Base-by-base conservation (phyloP, 53 echinoderm and acorn worm genomes). In the Holothuria scabra region DNA sequence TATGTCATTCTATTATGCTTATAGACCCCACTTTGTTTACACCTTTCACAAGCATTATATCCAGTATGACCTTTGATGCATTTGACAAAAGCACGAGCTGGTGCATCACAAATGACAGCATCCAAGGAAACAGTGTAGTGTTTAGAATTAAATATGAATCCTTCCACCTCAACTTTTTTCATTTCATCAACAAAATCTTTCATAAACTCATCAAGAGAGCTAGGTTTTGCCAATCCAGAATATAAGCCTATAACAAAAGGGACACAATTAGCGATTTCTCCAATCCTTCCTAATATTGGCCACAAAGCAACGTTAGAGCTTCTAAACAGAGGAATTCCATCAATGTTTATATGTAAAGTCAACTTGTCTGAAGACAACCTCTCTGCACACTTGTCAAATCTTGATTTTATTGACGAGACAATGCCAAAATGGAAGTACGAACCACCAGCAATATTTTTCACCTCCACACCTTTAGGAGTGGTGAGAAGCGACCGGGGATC, bases 281-380 rank as follows among this genome's bases (percentile, higher is more conserved):
- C 29, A 38, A 72, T 38, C 23, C 14, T 26, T 14, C 90, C 90
- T 34, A 90, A 57, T 32, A 90, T 90, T 32, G 90, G 90, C 90
- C 90, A 90, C 23, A 86, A 71, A 13, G 71, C 70, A 24, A 31
- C 29, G 33, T 61, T 82, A 20, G 63, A 81, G 48, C 74, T 61
- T 38, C 58, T 86, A 55, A 86, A 86, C 20, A 90, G 35, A 16
- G 90, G 90, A 21, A 90, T 14, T 29, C 90, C 90, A 90, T 90
- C 90, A 41, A 82, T 86, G 28, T 82, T 82, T 25, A 90, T 48
- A 18, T 86, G 86, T 20, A 80, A 13, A 25, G 44, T 64, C 60
- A 82, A 21, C n/a, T n/a, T n/a, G n/a, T n/a, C n/a, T 34, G 25
- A 59, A 59, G 4, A 25, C 28, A 33, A 34, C 11, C 11, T 1